These are phyloP conservation scores for Nycticorax nycticorax DNA, from an alignment of 2,113 vertebrate species.

Conservation along the genomic window DNA sequence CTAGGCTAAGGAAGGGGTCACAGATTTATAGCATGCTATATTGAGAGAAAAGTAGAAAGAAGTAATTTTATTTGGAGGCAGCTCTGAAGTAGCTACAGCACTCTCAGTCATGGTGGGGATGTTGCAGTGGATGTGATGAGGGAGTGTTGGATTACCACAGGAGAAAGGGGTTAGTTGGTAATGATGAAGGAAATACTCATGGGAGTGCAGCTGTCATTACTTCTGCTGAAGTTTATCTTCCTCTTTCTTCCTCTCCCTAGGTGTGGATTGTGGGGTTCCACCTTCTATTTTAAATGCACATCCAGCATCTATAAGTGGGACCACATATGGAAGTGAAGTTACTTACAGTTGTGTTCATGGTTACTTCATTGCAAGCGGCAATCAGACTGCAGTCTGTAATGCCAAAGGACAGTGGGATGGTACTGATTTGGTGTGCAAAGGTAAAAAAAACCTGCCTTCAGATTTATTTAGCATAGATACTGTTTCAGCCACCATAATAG, in stretches of 20 bases:
- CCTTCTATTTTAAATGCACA: conserved; percentile 44
- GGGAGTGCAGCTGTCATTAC: neutral
- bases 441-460: conserved; percentile 8
- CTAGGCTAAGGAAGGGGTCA: neutral
- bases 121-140: accelerated
- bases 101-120: neutral
- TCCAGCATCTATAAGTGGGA: neutral
- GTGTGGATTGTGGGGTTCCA: conserved; percentile 62
- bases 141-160: neutral
- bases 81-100: neutral
- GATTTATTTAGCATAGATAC: neutral
- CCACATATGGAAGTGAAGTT: conserved; percentile 49
- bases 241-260: neutral
- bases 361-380: conserved; percentile 20
- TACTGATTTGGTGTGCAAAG: conserved; percentile 57
- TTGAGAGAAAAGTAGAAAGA: neutral
- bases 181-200: neutral
- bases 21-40: neutral
- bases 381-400: conserved; percentile 33
- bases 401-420: conserved; percentile 56
- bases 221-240: neutral
- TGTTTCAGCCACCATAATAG: neutral
- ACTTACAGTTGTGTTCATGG: conserved; percentile 39
- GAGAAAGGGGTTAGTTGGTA: neutral
- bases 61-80: neutral